Percentiles rank a stretch among this genome's conserved stretches.
phyloP scores from a whole-genome alignment of 2,888 invertebrate genomes.

The Stenichneumon culpator region DNA sequence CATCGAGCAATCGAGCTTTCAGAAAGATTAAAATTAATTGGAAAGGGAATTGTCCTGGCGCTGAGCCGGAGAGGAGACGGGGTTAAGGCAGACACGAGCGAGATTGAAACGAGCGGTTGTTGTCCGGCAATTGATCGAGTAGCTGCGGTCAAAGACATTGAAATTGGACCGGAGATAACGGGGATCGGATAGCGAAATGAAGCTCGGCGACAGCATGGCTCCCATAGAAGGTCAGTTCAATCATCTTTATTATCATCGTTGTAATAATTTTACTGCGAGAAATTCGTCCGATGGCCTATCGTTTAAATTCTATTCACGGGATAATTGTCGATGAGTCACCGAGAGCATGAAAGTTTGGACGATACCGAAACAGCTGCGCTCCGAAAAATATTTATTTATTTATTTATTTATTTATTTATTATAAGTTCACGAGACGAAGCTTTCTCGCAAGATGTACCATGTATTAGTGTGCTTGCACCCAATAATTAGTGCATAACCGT shows the following conservation, averaged over 20 bases:
- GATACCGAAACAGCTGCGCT: not conserved
- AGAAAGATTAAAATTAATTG: constrained; percentile 51
- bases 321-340: constrained; percentile 37
- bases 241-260: not conserved
- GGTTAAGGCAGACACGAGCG: constrained; percentile 47
- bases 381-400: not conserved
- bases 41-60: constrained; percentile 17
- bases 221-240: constrained; percentile 78
- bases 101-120: constrained; percentile 46
- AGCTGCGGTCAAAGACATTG: constrained; percentile 57
- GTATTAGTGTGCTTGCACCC: no score
- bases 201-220: constrained; percentile 81
- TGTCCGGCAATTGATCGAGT: constrained; percentile 59
- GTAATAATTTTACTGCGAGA: no score
- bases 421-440: no score
- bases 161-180: constrained; percentile 62
- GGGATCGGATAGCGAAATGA: constrained; percentile 75
- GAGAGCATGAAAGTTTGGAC: not conserved
- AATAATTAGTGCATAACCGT: no score
- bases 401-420: not conserved
- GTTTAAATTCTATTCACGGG: constrained; percentile 8
- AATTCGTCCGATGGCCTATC: not conserved
- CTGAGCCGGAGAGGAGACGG: constrained; percentile 29
- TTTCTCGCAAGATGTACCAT: no score
- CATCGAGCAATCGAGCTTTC: constrained; percentile 31